A percentile compares a stretch with the other conserved stretches of the same genome.
phyloP scores from a whole-genome alignment of 1,140 invertebrate species.

The Trypoxylus dichotomus region DNA sequence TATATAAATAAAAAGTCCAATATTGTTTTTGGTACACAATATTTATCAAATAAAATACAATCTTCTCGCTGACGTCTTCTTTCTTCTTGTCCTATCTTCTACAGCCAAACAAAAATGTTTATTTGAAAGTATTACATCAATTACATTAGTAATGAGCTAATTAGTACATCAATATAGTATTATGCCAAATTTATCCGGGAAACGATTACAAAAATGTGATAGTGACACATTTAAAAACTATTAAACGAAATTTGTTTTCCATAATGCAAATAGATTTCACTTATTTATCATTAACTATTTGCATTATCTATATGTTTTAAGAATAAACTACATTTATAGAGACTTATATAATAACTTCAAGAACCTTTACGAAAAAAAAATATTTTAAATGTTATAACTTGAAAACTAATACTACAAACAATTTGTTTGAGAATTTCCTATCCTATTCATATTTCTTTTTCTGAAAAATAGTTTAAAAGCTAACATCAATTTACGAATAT shows the following conservation, averaged over 20 bases:
- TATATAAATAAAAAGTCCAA: slow-evolving; percentile 27
- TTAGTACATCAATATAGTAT: neutral
- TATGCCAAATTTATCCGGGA: neutral
- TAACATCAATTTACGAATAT: neutral
- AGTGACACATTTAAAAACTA: slow-evolving; percentile 13
- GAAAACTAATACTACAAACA: too few species aligned
- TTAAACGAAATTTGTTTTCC: neutral
- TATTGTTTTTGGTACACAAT: slow-evolving; percentile 22
- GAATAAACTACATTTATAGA: neutral
- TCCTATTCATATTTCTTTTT: neutral
- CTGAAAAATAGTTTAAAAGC: neutral
- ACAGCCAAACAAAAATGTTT: neutral
- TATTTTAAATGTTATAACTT: too few species aligned
- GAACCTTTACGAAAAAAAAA: too few species aligned
- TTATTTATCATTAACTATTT: too few species aligned
- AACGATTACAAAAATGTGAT: neutral
- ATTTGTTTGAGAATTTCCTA: too few species aligned
- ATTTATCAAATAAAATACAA: slow-evolving; percentile 30
- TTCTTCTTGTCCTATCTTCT: slow-evolving; percentile 2
- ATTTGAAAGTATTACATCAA: slow-evolving; percentile 10
- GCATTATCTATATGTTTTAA: neutral
- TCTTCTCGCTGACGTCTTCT: slow-evolving; percentile 25
- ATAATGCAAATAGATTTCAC: too few species aligned
- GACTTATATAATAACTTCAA: too few species aligned
- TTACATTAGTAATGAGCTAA: neutral